Evolutionary conservation across 2,797 vertebrate genomes (phyloP).

Genomic region (Spinus pinus): DNA sequence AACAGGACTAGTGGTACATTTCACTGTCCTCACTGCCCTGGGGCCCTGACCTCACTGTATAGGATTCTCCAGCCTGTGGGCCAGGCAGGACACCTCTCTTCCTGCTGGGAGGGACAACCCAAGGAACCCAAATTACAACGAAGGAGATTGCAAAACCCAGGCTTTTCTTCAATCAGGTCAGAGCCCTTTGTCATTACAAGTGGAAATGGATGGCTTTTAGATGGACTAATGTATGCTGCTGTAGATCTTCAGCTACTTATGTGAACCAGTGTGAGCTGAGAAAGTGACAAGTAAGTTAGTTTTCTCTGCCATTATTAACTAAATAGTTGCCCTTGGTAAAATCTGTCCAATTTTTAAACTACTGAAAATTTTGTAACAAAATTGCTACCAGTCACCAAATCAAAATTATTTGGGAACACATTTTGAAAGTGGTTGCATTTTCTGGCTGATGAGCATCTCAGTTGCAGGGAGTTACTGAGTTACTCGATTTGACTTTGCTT

Average conservation of each 20-base stretch:
- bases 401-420: background rate
- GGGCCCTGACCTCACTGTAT: rapidly evolving
- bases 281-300: background rate
- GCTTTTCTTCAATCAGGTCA: background rate
- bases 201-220: background rate
- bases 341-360: background rate
- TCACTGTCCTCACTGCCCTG: rapidly evolving
- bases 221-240: background rate
- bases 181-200: background rate
- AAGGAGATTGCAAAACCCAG: background rate
- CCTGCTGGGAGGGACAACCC: no score
- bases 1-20: rapidly evolving
- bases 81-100: background rate
- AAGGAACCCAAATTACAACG: background rate
- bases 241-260: background rate
- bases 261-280: background rate
- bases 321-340: background rate
- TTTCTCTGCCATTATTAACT: background rate
- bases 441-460: background rate
- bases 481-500: background rate
- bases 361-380: background rate
- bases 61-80: rapidly evolving
- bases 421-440: conserved; percentile 4
- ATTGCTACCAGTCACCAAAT: background rate
- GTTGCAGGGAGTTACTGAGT: background rate